These are phyloP conservation scores for Caenorhabditis remanei DNA, from an alignment of 1,140 invertebrate species.

Conservation along the genomic window DNA sequence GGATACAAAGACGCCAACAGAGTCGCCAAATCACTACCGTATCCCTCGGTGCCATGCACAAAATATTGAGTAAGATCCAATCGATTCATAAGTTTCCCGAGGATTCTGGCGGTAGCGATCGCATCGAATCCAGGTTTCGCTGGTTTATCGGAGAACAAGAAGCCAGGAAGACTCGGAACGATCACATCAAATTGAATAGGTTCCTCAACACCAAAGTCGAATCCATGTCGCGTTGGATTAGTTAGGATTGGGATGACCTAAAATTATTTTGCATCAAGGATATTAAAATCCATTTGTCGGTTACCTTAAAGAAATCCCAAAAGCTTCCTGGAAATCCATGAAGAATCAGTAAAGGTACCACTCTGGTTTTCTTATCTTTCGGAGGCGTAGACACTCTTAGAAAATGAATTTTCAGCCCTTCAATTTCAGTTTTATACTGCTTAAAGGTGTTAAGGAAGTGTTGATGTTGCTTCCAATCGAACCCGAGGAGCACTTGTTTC, in stretches of 20 bases:
- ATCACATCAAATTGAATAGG: conserved; percentile 68
- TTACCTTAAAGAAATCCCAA: conserved; percentile 71
- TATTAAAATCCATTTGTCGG: neutral
- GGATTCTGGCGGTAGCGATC: conserved; percentile 62
- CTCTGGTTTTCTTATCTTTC: conserved; percentile 57
- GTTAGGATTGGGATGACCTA: conserved; percentile 67
- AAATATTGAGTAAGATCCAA: conserved; percentile 59
- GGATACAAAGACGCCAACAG: conserved; percentile 55
- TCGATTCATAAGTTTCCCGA: conserved; percentile 69
- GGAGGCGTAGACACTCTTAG: conserved; percentile 63
- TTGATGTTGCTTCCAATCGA: conserved; percentile 70
- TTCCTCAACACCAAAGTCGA: conserved; percentile 68
- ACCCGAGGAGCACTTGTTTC: conserved; percentile 62
- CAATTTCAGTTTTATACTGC: conserved; percentile 70
- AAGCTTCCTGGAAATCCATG: conserved; percentile 68
- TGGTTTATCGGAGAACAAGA: conserved; percentile 67
- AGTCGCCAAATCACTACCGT: conserved; percentile 67
- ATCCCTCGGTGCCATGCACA: conserved; percentile 61
- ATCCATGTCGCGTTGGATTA: conserved; percentile 69
- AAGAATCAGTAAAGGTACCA: conserved; percentile 64
- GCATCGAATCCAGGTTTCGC: conserved; percentile 67
- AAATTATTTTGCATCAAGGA: neutral
- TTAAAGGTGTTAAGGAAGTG: conserved; percentile 69
- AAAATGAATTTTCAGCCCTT: conserved; percentile 69
- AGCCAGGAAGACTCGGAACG: conserved; percentile 70